These are phyloP conservation scores for Capricornis sumatraensis DNA, from an alignment of 2,113 vertebrate genomes.

Conservation along the genomic window DNA sequence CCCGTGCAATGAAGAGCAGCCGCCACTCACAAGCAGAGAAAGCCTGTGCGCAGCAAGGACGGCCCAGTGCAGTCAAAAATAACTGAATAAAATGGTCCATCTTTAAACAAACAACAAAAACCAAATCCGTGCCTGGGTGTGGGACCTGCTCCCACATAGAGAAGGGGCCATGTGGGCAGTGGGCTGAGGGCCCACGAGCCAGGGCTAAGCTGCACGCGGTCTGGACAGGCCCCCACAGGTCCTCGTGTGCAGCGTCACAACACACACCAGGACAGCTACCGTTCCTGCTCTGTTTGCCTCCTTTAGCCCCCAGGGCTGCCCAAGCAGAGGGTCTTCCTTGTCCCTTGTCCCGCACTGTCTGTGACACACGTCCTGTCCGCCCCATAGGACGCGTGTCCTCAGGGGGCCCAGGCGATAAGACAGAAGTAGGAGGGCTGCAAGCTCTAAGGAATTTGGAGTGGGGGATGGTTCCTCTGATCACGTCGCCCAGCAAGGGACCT, in stretches of 20 bases:
- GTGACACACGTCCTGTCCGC: neutral
- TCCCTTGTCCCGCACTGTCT: neutral
- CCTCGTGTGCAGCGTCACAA: neutral
- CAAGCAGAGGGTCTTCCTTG: neutral
- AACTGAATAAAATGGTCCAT: neutral
- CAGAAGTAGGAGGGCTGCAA: neutral
- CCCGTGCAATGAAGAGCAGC: neutral
- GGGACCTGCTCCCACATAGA: neutral
- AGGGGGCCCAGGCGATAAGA: neutral
- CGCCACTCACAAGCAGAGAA: neutral
- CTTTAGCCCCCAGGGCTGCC: neutral
- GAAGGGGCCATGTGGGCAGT: neutral
- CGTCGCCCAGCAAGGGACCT: neutral
- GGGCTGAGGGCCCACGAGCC: neutral
- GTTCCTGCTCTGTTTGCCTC: too few relatives aligned
- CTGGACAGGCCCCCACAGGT: neutral
- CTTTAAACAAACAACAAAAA: neutral
- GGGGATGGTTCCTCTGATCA: neutral
- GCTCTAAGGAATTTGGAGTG: neutral
- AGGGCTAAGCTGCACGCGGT: neutral
- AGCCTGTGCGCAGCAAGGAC: neutral
- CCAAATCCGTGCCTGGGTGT: neutral
- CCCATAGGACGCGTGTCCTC: neutral
- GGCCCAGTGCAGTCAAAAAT: neutral
- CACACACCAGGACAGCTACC: fast-evolving